A percentile compares a stretch with the other conserved stretches of the same genome.
These are phyloP conservation scores for Syngnathus acus DNA, from an alignment of 2,797 vertebrate species.

Conservation along the genomic window DNA sequence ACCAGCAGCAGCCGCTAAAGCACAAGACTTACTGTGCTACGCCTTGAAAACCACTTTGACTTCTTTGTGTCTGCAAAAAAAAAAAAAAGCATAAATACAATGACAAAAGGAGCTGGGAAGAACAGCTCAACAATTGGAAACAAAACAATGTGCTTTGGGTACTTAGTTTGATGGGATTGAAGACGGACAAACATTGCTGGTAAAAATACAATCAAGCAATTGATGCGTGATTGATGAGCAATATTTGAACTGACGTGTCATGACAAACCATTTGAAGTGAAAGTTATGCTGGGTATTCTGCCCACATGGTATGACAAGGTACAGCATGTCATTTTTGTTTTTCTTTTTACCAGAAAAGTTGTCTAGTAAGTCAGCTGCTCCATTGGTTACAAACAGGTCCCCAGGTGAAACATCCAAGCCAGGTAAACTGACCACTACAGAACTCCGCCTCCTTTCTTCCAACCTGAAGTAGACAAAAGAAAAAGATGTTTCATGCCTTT, in stretches of 20 bases:
- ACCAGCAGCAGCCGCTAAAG: conserved; percentile 6
- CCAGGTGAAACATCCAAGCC: conserved; percentile 81
- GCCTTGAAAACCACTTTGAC: conserved; percentile 81
- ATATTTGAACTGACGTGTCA: not conserved
- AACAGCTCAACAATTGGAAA: not conserved
- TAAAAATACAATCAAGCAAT: not conserved
- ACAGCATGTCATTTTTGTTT: not conserved
- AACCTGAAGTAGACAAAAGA: conserved; percentile 50
- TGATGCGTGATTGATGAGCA: not conserved
- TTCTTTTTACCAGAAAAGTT: conserved; percentile 53
- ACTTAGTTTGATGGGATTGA: not conserved
- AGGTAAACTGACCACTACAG: conserved; percentile 78
- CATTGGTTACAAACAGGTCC: conserved; percentile 81
- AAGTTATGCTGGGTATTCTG: not conserved
- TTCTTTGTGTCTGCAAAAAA: conserved; percentile 79
- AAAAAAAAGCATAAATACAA: not conserved
- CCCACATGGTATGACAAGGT: not conserved
- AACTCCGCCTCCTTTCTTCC: conserved; percentile 75
- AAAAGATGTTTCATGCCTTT: not conserved
- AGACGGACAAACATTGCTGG: no score
- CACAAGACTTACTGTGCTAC: conserved; percentile 65
- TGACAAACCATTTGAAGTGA: not conserved
- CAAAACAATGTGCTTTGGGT: not conserved
- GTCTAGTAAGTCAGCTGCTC: conserved; percentile 69
- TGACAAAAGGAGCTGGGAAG: conserved; percentile 7